Conservation (phyloP, 2,888 invertebrate genomes). For the Tetragnatha montana region DNA sequence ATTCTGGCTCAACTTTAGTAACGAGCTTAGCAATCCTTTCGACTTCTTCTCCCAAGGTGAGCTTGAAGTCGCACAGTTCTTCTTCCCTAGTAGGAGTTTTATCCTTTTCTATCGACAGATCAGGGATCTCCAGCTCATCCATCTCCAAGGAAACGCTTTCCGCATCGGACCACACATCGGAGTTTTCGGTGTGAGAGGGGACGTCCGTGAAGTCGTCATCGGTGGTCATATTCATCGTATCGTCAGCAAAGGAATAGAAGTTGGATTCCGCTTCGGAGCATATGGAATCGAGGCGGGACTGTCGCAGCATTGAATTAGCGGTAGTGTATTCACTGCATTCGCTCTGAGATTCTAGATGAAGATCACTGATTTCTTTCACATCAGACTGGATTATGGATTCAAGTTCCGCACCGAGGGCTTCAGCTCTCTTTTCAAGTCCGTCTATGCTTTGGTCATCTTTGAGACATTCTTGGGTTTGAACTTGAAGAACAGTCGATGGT, state of each 20-base stretch:
- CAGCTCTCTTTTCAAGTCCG: neutral
- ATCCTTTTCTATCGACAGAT: constrained; percentile 23
- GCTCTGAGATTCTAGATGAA: neutral
- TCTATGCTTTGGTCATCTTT: neutral
- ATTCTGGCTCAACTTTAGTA: neutral
- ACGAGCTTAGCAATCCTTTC: neutral
- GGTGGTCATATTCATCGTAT: constrained; percentile 39
- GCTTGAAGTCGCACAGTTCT: neutral
- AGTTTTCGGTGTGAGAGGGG: constrained; percentile 56
- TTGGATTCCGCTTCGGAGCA: constrained; percentile 40
- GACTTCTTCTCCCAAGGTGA: neutral
- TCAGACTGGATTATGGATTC: neutral
- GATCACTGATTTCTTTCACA: neutral
- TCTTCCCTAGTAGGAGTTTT: constrained; percentile 54
- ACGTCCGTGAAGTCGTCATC: constrained; percentile 67
- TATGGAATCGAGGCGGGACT: neutral
- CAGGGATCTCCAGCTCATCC: constrained; percentile 17
- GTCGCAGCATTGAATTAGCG: neutral
- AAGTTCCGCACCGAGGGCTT: neutral
- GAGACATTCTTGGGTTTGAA: no score
- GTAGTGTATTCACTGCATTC: neutral
- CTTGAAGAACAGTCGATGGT: no score
- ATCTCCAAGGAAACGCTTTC: constrained; percentile 42
- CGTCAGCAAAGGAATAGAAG: constrained; percentile 17
- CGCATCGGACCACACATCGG: constrained; percentile 58